phyloP scores from a whole-genome alignment of 2,797 vertebrate species.

The Sebastes hubbsi region DNA sequence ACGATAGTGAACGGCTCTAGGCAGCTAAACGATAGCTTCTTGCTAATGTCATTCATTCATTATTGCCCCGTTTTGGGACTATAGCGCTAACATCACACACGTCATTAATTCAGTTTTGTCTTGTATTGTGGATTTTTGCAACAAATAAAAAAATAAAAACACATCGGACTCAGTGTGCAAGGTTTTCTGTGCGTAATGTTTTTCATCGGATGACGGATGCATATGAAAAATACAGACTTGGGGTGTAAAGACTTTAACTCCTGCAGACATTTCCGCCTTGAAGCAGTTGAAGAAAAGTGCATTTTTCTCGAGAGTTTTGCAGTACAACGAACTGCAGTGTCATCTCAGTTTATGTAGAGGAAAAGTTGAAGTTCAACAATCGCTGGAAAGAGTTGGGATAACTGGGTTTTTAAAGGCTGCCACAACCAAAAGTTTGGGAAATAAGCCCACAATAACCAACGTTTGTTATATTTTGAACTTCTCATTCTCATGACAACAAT shows the following conservation, averaged over 20 bases:
- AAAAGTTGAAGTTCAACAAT: background rate
- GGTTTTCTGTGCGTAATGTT: too few species aligned
- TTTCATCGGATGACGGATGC: too few species aligned
- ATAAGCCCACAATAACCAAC: background rate
- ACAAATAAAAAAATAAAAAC: too few species aligned
- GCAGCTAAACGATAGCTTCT: too few species aligned
- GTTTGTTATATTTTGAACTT: background rate
- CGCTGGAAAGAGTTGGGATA: background rate
- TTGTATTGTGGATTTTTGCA: too few species aligned
- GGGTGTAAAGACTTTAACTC: too few species aligned
- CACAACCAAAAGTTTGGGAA: background rate
- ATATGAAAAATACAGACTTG: too few species aligned
- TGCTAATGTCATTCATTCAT: too few species aligned
- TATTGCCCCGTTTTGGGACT: too few species aligned
- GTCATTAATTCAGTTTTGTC: too few species aligned
- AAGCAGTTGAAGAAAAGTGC: background rate
- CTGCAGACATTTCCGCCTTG: background rate
- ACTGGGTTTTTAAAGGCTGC: background rate
- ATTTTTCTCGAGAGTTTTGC: background rate
- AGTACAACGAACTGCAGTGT: background rate
- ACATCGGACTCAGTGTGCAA: too few species aligned
- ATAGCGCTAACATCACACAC: too few species aligned
- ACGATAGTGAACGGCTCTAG: accelerated
- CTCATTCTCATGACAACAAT: accelerated
- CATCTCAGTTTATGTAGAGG: background rate